phyloP scores from a whole-genome alignment of 1,140 invertebrate genomes.

The Gyrodactylus salaris region DNA sequence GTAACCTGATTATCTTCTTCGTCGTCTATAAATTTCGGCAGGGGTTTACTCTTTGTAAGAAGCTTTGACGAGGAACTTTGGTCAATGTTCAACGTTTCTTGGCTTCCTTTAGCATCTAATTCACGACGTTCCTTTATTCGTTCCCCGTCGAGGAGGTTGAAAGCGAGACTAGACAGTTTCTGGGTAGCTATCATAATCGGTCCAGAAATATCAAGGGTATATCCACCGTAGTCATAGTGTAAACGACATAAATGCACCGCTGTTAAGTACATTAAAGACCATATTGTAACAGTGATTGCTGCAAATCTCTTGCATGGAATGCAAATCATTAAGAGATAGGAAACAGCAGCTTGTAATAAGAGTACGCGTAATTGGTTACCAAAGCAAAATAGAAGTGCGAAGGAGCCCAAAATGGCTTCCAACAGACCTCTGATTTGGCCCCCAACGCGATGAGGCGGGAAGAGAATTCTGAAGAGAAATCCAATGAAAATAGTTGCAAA shows the following conservation, averaged over 20 bases:
- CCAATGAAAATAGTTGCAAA: not conserved
- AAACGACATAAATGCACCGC: slow-evolving; percentile 43
- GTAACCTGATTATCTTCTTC: not conserved
- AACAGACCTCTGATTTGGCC: not conserved
- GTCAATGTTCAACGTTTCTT: not conserved
- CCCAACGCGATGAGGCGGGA: not conserved
- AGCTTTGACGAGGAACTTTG: not conserved
- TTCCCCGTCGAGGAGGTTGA: slow-evolving; percentile 49
- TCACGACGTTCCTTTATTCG: not conserved
- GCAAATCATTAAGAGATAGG: not conserved
- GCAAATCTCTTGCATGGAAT: not conserved
- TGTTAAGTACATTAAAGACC: slow-evolving; percentile 37
- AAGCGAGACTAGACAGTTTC: slow-evolving; percentile 62
- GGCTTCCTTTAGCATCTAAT: not conserved
- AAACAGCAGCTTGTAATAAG: not conserved
- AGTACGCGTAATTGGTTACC: not conserved
- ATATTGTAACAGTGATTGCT: not conserved
- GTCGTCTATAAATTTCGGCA: too few relatives aligned
- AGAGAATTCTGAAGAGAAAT: not conserved
- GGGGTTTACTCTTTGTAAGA: too few relatives aligned
- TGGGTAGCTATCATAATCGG: slow-evolving; percentile 84
- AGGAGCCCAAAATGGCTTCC: not conserved
- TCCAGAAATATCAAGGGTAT: slow-evolving; percentile 51
- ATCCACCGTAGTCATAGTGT: slow-evolving; percentile 42
- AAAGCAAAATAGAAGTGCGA: not conserved